Conservation (phyloP, 2,113 vertebrate genomes). For the Aptenodytes patagonicus region DNA sequence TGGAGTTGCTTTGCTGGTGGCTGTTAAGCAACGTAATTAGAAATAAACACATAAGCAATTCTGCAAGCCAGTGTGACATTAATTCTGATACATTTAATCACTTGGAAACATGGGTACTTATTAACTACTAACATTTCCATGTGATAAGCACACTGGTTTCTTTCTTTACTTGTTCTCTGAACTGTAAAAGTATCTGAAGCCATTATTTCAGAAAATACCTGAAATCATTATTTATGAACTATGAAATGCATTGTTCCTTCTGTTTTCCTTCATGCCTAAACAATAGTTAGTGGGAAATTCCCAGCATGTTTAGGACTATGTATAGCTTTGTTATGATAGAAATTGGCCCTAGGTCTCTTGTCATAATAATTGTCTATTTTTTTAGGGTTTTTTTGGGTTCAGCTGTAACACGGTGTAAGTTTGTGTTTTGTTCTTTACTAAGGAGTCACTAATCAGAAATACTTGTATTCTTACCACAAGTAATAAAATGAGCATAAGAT, state of each 20-base stretch:
- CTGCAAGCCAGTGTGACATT: slow-evolving; percentile 8
- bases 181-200: slow-evolving; percentile 52
- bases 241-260: background rate
- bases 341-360: background rate
- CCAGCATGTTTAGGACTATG: background rate
- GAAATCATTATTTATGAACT: slow-evolving; percentile 52
- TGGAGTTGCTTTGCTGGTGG: background rate
- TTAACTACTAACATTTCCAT: slow-evolving; percentile 47
- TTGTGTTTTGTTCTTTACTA: background rate
- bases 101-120: slow-evolving; percentile 50
- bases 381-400: background rate
- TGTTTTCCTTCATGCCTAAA: slow-evolving; percentile 11
- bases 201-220: slow-evolving; percentile 46
- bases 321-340: background rate
- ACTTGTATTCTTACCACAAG: background rate
- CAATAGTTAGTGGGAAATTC: slow-evolving; percentile 37
- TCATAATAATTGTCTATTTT: background rate
- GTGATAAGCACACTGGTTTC: slow-evolving; percentile 20
- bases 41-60: background rate
- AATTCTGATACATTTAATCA: slow-evolving; percentile 27
- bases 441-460: background rate
- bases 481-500: background rate
- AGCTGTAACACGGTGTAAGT: background rate
- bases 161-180: slow-evolving; percentile 52
- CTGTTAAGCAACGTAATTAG: slow-evolving; percentile 27